Base-by-base conservation (phyloP, 2,797 vertebrate genomes). In the Scolopax rusticola region DNA sequence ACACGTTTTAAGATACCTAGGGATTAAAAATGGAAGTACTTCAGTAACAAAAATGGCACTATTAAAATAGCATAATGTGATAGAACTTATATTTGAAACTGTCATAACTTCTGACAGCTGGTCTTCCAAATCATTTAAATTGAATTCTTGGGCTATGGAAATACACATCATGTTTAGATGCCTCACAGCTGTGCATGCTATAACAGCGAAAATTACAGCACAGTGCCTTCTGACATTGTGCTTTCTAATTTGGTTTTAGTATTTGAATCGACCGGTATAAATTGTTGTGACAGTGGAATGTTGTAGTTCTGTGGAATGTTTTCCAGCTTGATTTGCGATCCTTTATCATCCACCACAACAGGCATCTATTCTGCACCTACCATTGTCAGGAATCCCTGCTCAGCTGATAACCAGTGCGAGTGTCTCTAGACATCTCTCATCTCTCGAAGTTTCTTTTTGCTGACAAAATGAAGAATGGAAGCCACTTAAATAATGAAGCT, bases 401-500 rank as follows among this genome's bases (percentile, higher is more conserved):
- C 11, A 57, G 64, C 36, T 91, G 67, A 28, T 77, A 67, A 63
- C 45, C 12, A 24, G 12, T 60, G 32, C 0, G 0, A 81, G 23
- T 63, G 20, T 54, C 20, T 87, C 41, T 56, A 59, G 67, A 33
- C 36, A 40, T 59, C 47, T 36, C 53, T 71, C 16, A 25, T 90
- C 19, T 38, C 40, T 56, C 8, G 0, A n/a, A 51, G 50, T 73
- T 59, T 73, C 45, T 88, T 89, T 95, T 91, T 74, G 47, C 50
- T 64, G 14, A 12, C 59, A 84, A 87, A 90, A 83, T 75, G 75
- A 95, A 90, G 86, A 94, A 50, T 84, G 48, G 47, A 67, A 95
- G n/a, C 15, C 43, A 50, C 28, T 95, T 79, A 76, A 87, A 65
- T 70, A 89, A 47, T 64, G 21, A 54, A 89, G 41, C 33, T 76